phyloP scores from a whole-genome alignment of 2,797 vertebrate genomes.

The Xenentodon cancila region DNA sequence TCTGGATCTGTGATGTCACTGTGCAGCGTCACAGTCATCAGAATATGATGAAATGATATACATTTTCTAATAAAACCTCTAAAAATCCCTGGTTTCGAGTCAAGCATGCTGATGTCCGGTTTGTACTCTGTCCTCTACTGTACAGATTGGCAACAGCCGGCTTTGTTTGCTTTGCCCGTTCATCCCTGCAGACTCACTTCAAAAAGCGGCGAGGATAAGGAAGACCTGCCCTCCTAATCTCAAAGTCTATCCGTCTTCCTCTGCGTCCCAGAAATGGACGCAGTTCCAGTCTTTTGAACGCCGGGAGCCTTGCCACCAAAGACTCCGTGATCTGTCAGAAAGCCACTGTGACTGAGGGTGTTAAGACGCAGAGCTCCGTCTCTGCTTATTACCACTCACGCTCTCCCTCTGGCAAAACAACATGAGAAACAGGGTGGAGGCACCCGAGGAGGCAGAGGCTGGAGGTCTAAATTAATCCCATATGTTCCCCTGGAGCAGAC shows the following conservation, averaged over 20 bases:
- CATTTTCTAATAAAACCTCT: not conserved
- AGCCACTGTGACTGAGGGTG: conserved; percentile 40
- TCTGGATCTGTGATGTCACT: no score
- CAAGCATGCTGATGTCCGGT: not conserved
- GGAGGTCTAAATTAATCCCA: conserved; percentile 81
- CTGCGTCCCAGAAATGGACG: conserved; percentile 27
- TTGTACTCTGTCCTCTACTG: not conserved
- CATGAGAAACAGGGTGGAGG: conserved; percentile 74
- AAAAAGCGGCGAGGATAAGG: conserved; percentile 33
- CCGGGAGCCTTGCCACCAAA: conserved; percentile 14
- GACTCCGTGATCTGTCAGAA: conserved; percentile 34
- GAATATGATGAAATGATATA: not conserved
- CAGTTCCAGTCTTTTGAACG: conserved; percentile 25
- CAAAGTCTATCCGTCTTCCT: conserved; percentile 26
- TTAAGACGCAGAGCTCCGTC: conserved; percentile 61
- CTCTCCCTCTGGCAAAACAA: conserved; percentile 69
- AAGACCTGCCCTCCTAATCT: conserved; percentile 43
- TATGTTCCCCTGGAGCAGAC: conserved; percentile 74
- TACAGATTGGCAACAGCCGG: not conserved
- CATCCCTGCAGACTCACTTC: conserved; percentile 13
- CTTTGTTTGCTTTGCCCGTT: conserved; percentile 19
- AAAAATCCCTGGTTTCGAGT: not conserved
- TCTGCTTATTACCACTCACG: conserved; percentile 68
- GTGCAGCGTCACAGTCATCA: no score
- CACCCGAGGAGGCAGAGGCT: conserved; percentile 70